A percentile compares a stretch with the other conserved stretches of the same genome.
These are phyloP conservation scores for Xenops minutus DNA, from an alignment of 2,797 vertebrate genomes.

Conservation along the genomic window DNA sequence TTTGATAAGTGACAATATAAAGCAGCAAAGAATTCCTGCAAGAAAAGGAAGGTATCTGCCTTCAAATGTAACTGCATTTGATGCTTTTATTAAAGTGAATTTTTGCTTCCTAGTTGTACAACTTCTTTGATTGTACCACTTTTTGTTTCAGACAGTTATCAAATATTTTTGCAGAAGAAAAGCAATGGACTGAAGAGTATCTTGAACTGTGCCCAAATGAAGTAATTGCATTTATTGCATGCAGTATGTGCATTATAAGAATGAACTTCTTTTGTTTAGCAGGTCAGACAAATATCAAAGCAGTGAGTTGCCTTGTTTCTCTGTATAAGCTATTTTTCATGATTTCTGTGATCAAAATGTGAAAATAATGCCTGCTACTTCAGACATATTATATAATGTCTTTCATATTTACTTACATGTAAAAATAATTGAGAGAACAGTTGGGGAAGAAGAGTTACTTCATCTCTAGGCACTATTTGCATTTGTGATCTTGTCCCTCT, in stretches of 20 bases:
- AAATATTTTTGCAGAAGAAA: neutral
- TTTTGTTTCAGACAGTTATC: neutral
- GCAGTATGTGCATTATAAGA: neutral
- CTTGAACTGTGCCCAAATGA: neutral
- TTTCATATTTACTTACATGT: neutral
- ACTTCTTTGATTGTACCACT: neutral
- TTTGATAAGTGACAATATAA: neutral
- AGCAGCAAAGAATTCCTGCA: neutral
- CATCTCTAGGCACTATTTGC: accelerated
- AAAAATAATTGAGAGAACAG: neutral
- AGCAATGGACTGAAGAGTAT: neutral
- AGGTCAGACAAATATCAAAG: neutral
- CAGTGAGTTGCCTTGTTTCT: neutral
- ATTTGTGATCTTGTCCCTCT: neutral
- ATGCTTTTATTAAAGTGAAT: neutral
- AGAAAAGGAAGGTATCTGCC: neutral
- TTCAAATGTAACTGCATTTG: neutral
- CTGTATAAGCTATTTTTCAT: neutral
- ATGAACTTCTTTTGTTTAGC: neutral
- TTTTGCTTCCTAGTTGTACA: neutral
- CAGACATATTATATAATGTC: neutral
- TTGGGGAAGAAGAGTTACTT: neutral
- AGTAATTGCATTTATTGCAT: neutral
- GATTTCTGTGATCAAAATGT: neutral
- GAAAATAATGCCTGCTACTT: neutral